Conservation (phyloP, 2,888 invertebrate species). For the Cistogaster globosa region DNA sequence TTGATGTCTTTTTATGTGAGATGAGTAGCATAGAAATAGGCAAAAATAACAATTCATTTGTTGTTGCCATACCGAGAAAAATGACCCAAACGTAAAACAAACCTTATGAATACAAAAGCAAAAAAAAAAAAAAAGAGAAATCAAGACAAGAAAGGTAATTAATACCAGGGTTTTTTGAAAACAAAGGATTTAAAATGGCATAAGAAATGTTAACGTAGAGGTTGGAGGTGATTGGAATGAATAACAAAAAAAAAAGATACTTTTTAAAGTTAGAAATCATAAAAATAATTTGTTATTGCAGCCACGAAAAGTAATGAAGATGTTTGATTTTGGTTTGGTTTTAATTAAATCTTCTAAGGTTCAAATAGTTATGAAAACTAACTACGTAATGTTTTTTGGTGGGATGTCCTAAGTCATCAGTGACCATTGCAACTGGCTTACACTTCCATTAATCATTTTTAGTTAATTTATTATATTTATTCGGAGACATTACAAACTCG, state of each 20-base stretch:
- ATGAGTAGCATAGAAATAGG: constrained; percentile 52
- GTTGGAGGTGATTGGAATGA: constrained; percentile 24
- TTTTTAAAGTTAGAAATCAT: background rate
- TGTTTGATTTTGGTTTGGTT: background rate
- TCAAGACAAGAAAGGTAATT: constrained; percentile 57
- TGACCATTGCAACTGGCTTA: too few relatives aligned
- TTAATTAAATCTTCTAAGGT: too few relatives aligned
- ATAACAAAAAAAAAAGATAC: background rate
- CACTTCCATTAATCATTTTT: too few relatives aligned
- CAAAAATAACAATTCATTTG: constrained; percentile 65
- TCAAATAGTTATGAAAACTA: too few relatives aligned
- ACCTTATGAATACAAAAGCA: constrained; percentile 21
- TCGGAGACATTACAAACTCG: too few relatives aligned
- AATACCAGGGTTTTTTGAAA: constrained; percentile 24
- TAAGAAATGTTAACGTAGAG: constrained; percentile 6
- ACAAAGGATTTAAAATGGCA: constrained; percentile 28
- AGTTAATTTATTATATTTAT: too few relatives aligned
- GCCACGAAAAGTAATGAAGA: background rate
- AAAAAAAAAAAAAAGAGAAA: constrained; percentile 37
- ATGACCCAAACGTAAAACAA: constrained; percentile 52
- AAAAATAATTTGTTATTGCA: background rate
- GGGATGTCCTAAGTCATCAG: too few relatives aligned
- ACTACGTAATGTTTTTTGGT: too few relatives aligned
- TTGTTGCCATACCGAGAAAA: constrained; percentile 29
- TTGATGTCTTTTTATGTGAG: constrained; percentile 33